Conservation (phyloP, 1,140 invertebrate genomes). For the Drosophila trapezifrons region DNA sequence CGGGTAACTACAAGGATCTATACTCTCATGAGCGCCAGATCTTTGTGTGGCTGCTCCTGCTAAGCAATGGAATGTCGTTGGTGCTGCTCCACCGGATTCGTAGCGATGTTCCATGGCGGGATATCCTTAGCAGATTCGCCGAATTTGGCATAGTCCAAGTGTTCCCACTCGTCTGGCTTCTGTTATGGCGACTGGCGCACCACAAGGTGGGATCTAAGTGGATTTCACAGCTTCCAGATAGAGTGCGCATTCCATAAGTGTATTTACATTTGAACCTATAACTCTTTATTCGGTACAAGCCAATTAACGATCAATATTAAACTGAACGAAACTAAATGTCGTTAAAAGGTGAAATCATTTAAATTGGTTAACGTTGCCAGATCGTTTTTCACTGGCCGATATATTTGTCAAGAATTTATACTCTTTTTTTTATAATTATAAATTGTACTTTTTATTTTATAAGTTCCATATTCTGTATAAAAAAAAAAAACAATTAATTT, state of each 20-base stretch:
- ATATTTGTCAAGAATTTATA: too few species aligned
- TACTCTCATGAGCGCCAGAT: constrained; percentile 19
- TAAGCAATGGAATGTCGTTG: constrained; percentile 42
- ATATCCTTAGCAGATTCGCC: constrained; percentile 12
- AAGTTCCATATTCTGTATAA: too few species aligned
- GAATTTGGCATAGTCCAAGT: constrained; percentile 30
- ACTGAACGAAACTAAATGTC: background rate
- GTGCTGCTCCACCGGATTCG: constrained; percentile 25
- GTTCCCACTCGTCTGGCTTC: constrained; percentile 38
- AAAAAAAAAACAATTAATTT: too few species aligned
- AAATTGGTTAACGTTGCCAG: background rate
- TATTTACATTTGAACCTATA: background rate
- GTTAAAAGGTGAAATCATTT: too few species aligned
- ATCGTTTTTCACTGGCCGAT: background rate
- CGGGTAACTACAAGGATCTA: background rate
- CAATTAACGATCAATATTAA: background rate
- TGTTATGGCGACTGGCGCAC: constrained; percentile 20
- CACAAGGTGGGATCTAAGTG: constrained; percentile 9
- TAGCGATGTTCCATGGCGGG: background rate
- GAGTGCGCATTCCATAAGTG: background rate
- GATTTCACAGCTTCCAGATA: constrained; percentile 8
- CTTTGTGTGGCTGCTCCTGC: constrained; percentile 37
- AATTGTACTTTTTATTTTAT: too few species aligned
- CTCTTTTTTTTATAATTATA: too few species aligned
- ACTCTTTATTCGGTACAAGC: too few species aligned